Evolutionary conservation across 2,888 invertebrate genomes (phyloP).

Genomic region (Pimpla rufipes): DNA sequence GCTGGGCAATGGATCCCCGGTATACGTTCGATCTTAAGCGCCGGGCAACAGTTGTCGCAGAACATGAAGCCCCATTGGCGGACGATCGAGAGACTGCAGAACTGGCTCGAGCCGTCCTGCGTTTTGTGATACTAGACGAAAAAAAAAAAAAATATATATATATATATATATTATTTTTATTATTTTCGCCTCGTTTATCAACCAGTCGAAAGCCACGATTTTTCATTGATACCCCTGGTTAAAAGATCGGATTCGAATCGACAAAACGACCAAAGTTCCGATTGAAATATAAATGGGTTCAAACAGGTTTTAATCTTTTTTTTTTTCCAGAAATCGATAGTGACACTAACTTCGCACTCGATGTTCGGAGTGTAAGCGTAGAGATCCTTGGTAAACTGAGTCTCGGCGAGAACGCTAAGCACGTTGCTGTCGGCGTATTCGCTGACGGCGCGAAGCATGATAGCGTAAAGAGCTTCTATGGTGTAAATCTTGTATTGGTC

Average conservation of each 20-base stretch:
- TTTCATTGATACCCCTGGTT: neutral
- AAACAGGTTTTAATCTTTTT: neutral
- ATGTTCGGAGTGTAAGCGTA: constrained; percentile 80
- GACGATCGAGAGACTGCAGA: constrained; percentile 81
- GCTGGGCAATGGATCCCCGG: constrained; percentile 82
- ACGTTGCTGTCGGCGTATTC: constrained; percentile 56
- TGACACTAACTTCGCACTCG: constrained; percentile 82
- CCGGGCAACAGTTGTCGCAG: constrained; percentile 79
- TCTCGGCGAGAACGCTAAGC: constrained; percentile 73
- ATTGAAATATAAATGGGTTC: neutral
- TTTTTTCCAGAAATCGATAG: neutral
- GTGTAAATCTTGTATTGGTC: constrained; percentile 61
- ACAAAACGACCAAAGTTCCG: neutral
- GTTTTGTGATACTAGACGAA: constrained; percentile 75
- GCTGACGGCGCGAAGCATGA: constrained; percentile 47
- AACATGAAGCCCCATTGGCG: constrained; percentile 83
- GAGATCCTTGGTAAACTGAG: constrained; percentile 83
- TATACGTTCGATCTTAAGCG: constrained; percentile 73
- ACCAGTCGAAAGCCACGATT: neutral
- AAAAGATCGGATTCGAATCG: neutral
- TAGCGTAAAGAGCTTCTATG: constrained; percentile 56
- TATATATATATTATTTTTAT: too few relatives aligned
- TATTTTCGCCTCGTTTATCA: too few relatives aligned
- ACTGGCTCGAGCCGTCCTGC: constrained; percentile 65
- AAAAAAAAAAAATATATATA: neutral